phyloP scores from a whole-genome alignment of 2,113 vertebrate genomes.

The Sylvia atricapilla region DNA sequence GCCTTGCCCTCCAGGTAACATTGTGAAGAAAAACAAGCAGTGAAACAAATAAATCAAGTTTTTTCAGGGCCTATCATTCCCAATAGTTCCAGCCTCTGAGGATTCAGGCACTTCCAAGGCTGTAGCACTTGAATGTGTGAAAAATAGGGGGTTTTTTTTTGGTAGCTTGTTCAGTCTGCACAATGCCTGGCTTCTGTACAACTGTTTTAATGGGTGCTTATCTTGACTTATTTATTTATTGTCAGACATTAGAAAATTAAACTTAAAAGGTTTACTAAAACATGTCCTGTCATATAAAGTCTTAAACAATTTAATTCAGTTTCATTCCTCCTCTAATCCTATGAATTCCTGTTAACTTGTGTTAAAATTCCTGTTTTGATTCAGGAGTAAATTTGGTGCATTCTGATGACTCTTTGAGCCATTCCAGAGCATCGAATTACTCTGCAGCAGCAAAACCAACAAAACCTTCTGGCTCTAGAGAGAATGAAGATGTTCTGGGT shows the following conservation, averaged over 20 bases:
- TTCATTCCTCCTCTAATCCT: background rate
- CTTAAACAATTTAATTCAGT: background rate
- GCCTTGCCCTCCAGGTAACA: background rate
- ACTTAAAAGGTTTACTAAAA: background rate
- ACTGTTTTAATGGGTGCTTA: background rate
- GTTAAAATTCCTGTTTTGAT: background rate
- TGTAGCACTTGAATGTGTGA: background rate
- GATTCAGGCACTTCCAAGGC: background rate
- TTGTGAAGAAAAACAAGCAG: background rate
- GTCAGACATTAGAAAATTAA: background rate
- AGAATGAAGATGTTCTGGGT: background rate
- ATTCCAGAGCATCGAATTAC: constrained; percentile 15
- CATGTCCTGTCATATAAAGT: background rate
- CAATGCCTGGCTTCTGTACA: background rate
- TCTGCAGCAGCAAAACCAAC: constrained; percentile 8
- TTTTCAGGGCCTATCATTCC: background rate
- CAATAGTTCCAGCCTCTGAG: background rate
- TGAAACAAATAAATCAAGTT: background rate
- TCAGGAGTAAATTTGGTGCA: background rate
- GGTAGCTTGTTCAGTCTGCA: background rate
- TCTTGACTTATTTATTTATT: background rate
- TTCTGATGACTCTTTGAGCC: background rate
- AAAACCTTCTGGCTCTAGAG: background rate
- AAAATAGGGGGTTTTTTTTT: background rate
- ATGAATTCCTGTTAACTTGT: background rate